phyloP scores from a whole-genome alignment of 2,797 vertebrate species.

The Hippoglossus hippoglossus region DNA sequence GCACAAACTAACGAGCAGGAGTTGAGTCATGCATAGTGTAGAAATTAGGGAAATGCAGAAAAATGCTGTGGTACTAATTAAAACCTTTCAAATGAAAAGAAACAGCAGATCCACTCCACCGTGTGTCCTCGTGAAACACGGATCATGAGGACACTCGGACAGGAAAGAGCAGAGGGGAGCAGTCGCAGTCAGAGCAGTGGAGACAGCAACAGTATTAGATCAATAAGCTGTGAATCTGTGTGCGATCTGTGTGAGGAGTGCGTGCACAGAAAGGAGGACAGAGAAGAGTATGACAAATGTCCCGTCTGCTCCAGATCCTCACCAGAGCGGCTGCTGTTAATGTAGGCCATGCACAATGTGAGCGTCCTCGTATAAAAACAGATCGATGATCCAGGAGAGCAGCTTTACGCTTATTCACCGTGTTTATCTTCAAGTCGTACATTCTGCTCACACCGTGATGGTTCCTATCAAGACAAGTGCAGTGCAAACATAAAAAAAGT shows the following conservation, averaged over 20 bases:
- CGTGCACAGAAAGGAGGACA: slow-evolving; percentile 63
- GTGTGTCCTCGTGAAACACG: slow-evolving; percentile 10
- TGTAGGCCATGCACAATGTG: slow-evolving; percentile 56
- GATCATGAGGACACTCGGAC: slow-evolving; percentile 31
- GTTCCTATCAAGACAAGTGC: slow-evolving; percentile 30
- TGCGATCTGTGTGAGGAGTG: slow-evolving; percentile 48
- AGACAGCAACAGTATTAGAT: slow-evolving; percentile 51
- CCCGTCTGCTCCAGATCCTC: slow-evolving; percentile 62
- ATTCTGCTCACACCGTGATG: slow-evolving; percentile 23
- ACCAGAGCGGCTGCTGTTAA: slow-evolving; percentile 52
- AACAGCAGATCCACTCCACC: neutral
- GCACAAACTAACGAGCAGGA: slow-evolving; percentile 22
- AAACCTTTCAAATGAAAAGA: slow-evolving; percentile 10
- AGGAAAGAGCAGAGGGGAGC: slow-evolving; percentile 23
- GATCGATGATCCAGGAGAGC: slow-evolving; percentile 29
- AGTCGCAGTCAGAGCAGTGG: slow-evolving; percentile 28
- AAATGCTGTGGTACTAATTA: neutral
- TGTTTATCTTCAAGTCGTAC: slow-evolving; percentile 40
- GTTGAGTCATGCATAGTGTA: slow-evolving; percentile 2
- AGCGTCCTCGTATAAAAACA: slow-evolving; percentile 41
- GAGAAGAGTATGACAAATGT: slow-evolving; percentile 68
- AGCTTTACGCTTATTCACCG: slow-evolving; percentile 35
- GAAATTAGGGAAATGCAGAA: slow-evolving; percentile 9
- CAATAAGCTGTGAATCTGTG: slow-evolving; percentile 56
- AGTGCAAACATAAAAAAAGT: slow-evolving; percentile 6